phyloP scores from a whole-genome alignment of 2,113 vertebrate genomes.

The Corynorhinus townsendii region DNA sequence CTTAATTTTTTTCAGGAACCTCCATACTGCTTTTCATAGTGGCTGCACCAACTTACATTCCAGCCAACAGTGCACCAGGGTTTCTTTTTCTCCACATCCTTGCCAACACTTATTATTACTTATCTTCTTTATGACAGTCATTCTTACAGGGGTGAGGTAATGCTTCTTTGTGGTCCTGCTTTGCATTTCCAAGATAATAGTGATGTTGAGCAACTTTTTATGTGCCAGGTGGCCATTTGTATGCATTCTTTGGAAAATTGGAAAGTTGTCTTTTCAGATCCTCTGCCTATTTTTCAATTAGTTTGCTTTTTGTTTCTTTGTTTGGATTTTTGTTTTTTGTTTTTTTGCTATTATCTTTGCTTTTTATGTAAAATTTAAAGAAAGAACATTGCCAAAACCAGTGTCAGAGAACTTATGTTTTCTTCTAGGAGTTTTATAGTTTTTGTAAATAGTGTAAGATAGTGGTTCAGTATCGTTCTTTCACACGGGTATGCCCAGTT shows the following conservation, averaged over 20 bases:
- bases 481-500: background rate
- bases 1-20: background rate
- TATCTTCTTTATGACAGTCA: background rate
- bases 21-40: background rate
- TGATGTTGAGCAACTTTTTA: background rate
- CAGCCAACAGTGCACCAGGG: background rate
- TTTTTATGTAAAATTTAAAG: background rate
- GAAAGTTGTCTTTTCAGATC: background rate
- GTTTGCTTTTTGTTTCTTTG: background rate
- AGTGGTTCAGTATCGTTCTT: background rate
- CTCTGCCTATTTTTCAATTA: background rate
- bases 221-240: background rate
- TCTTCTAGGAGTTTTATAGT: background rate
- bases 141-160: background rate
- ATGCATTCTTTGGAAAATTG: background rate
- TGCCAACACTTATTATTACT: background rate
- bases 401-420: background rate
- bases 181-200: background rate
- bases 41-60: background rate
- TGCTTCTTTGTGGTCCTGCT: background rate
- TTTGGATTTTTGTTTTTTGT: background rate
- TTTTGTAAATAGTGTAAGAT: background rate
- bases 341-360: background rate
- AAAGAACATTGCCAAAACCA: background rate
- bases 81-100: background rate